Conservation (phyloP, 2,888 invertebrate genomes). For the Leptinotarsa haldemani region DNA sequence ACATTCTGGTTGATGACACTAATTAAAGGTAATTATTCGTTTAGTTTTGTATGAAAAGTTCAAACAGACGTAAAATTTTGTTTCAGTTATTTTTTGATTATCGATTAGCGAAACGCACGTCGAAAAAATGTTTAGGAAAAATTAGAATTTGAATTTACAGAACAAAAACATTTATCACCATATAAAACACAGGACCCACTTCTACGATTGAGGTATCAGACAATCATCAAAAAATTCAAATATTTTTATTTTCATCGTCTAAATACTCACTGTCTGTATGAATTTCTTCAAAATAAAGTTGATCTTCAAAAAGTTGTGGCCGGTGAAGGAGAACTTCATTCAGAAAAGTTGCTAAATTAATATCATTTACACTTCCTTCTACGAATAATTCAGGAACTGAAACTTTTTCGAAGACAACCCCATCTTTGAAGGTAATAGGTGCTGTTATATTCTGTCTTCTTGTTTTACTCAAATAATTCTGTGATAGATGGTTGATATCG, state of each 20-base stretch:
- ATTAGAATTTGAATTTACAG: too few relatives aligned
- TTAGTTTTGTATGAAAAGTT: too few relatives aligned
- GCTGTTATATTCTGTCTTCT: conserved; percentile 66
- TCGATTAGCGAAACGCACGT: too few relatives aligned
- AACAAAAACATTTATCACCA: too few relatives aligned
- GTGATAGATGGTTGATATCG: conserved; percentile 64
- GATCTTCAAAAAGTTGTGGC: conserved; percentile 64
- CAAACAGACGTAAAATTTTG: too few relatives aligned
- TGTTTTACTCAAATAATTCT: conserved; percentile 69
- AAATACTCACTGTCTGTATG: conserved; percentile 50
- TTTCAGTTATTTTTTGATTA: too few relatives aligned
- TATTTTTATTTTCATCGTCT: background rate
- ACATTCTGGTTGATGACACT: too few relatives aligned
- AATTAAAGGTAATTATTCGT: too few relatives aligned
- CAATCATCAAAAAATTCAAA: background rate
- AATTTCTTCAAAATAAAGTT: conserved; percentile 54
- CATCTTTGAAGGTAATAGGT: conserved; percentile 64
- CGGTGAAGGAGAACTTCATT: conserved; percentile 64
- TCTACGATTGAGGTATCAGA: background rate
- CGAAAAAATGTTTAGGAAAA: too few relatives aligned
- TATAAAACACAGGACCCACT: background rate
- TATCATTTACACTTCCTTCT: conserved; percentile 57
- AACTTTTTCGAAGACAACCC: conserved; percentile 60
- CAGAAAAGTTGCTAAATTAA: conserved; percentile 65
- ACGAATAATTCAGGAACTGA: conserved; percentile 59